Conservation (phyloP, 2,113 vertebrate genomes). For the Xiphophorus maculatus region DNA sequence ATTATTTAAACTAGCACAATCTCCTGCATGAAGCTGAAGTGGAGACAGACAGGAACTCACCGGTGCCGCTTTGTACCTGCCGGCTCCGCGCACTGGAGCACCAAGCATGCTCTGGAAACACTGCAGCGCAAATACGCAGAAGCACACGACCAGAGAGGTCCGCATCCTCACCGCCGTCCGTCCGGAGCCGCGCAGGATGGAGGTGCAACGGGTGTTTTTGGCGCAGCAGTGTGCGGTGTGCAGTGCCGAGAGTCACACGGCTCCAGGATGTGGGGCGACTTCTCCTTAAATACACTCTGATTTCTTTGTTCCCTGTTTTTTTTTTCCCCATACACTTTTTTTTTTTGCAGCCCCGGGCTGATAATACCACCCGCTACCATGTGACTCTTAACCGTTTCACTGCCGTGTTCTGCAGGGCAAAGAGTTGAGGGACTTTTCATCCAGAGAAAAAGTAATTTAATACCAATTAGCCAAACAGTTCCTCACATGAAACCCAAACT, state of each 20-base stretch:
- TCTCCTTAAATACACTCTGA: conserved; percentile 78
- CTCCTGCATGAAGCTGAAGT: not conserved
- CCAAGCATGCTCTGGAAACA: conserved; percentile 49
- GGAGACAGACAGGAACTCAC: conserved; percentile 71
- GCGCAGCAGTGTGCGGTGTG: conserved; percentile 39
- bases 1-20: not conserved
- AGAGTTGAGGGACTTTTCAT: not conserved
- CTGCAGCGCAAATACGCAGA: conserved; percentile 64
- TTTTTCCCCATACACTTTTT: conserved; percentile 53
- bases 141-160: conserved; percentile 57
- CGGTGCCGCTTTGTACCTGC: conserved; percentile 70
- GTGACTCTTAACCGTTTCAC: conserved; percentile 75
- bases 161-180: conserved; percentile 62
- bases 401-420: conserved; percentile 21
- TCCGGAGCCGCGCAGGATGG: conserved; percentile 18
- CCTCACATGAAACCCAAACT: not conserved
- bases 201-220: conserved; percentile 14
- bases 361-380: conserved; percentile 73
- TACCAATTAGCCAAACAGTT: not conserved
- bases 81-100: conserved; percentile 52
- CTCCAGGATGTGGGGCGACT: conserved; percentile 45
- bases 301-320: conserved; percentile 79
- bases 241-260: conserved; percentile 54
- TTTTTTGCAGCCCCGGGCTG: conserved; percentile 68
- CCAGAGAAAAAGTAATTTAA: not conserved